phyloP scores from a whole-genome alignment of 1,140 invertebrate species.

The Drosophila lacteicornis region DNA sequence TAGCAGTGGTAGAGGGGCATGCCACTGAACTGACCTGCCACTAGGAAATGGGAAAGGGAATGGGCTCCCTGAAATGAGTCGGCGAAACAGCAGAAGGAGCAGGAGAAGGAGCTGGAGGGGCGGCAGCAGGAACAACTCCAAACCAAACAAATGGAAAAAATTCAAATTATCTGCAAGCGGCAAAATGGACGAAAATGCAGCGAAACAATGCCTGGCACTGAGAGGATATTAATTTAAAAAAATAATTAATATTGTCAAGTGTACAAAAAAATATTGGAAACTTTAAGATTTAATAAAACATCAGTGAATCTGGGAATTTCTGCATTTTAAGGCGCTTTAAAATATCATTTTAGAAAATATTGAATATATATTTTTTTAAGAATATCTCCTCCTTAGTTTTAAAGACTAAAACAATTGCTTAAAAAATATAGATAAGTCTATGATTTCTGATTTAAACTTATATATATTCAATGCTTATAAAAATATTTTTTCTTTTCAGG shows the following conservation, averaged over 20 bases:
- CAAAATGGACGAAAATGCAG: constrained; percentile 49
- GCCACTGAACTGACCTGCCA: constrained; percentile 69
- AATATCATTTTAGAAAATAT: no score
- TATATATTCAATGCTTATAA: no score
- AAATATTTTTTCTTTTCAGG: no score
- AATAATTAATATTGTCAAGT: not conserved
- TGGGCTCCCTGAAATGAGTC: constrained; percentile 2
- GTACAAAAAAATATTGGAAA: not conserved
- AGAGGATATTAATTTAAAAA: not conserved
- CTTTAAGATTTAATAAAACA: no score
- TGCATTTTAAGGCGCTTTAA: no score
- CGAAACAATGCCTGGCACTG: constrained; percentile 16
- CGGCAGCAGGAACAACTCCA: constrained; percentile 42
- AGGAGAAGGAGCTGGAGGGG: not conserved
- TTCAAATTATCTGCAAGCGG: constrained; percentile 77
- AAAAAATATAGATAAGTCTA: no score
- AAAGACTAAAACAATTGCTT: no score
- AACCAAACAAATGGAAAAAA: constrained; percentile 80
- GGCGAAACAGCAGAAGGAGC: constrained; percentile 6
- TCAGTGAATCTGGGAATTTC: no score
- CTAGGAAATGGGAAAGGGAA: constrained; percentile 18
- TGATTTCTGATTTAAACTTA: no score
- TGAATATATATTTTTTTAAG: no score
- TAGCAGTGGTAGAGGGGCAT: constrained; percentile 41
- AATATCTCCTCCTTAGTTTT: no score